These are phyloP conservation scores for Channa maculata DNA, from an alignment of 2,113 vertebrate genomes.

Conservation along the genomic window DNA sequence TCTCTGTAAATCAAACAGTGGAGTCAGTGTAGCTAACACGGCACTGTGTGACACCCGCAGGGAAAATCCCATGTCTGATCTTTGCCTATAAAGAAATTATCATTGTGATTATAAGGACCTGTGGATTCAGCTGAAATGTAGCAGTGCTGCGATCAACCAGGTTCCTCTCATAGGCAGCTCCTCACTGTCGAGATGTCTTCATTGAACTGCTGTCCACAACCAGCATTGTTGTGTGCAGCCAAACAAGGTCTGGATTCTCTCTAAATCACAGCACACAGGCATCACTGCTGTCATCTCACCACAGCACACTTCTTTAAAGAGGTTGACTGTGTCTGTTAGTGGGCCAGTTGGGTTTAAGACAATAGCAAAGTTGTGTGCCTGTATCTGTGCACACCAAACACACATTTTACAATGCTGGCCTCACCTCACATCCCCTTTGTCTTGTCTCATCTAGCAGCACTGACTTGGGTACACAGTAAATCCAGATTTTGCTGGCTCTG, in stretches of 20 bases:
- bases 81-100: neutral
- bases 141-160: slow-evolving; percentile 1
- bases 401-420: neutral
- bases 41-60: neutral
- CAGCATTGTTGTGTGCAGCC: slow-evolving; percentile 11
- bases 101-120: neutral
- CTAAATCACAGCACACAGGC: slow-evolving; percentile 28
- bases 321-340: neutral
- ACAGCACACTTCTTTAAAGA: slow-evolving; percentile 15
- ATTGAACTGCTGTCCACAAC: slow-evolving; percentile 9
- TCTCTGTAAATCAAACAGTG: neutral
- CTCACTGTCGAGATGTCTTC: neutral
- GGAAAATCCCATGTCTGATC: neutral
- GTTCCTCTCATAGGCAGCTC: neutral
- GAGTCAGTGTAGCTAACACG: neutral
- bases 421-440: slow-evolving; percentile 14
- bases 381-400: neutral
- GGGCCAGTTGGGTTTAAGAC: slow-evolving; percentile 25
- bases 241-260: slow-evolving; percentile 18
- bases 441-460: slow-evolving; percentile 4
- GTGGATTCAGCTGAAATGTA: slow-evolving; percentile 10
- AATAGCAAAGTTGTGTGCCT: neutral
- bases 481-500: slow-evolving; percentile 33
- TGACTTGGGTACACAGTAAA: slow-evolving; percentile 30
- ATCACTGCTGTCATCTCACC: slow-evolving; percentile 15